Percentiles rank a stretch among this genome's conserved stretches.
Conservation (phyloP, 2,797 vertebrate species). For the Podarcis lilfordi region DNA sequence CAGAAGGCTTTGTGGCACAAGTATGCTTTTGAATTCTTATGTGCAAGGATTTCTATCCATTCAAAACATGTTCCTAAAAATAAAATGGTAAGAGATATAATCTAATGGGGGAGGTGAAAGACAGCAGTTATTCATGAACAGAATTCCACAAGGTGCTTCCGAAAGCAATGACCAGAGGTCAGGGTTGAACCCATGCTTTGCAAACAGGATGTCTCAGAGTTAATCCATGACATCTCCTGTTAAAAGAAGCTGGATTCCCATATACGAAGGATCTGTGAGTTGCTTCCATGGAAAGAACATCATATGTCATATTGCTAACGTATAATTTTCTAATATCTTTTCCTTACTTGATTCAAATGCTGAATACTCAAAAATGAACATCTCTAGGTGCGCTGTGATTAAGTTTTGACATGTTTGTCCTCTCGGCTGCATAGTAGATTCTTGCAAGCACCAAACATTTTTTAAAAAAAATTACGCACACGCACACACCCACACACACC, state of each 20-base stretch:
- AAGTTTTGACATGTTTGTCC: neutral
- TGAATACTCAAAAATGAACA: neutral
- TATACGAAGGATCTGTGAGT: too few species aligned
- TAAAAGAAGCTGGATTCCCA: neutral
- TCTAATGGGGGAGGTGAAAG: neutral
- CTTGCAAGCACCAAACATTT: neutral
- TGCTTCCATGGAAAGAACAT: neutral
- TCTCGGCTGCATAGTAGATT: neutral
- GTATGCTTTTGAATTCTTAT: neutral
- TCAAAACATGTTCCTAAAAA: neutral
- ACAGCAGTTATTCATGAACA: neutral
- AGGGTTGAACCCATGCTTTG: neutral
- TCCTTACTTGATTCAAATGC: neutral
- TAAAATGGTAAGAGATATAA: neutral
- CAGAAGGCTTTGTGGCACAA: constrained; percentile 36
- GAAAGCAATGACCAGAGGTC: neutral
- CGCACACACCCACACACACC: too few species aligned
- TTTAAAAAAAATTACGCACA: too few species aligned
- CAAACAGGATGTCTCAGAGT: neutral
- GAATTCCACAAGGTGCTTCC: neutral
- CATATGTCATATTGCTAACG: neutral
- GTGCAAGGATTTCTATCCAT: neutral
- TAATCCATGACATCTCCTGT: neutral
- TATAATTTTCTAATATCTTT: neutral
- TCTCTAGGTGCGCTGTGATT: neutral